These are phyloP conservation scores for Drosophila truncata DNA, from an alignment of 1,140 invertebrate species.

Conservation along the genomic window DNA sequence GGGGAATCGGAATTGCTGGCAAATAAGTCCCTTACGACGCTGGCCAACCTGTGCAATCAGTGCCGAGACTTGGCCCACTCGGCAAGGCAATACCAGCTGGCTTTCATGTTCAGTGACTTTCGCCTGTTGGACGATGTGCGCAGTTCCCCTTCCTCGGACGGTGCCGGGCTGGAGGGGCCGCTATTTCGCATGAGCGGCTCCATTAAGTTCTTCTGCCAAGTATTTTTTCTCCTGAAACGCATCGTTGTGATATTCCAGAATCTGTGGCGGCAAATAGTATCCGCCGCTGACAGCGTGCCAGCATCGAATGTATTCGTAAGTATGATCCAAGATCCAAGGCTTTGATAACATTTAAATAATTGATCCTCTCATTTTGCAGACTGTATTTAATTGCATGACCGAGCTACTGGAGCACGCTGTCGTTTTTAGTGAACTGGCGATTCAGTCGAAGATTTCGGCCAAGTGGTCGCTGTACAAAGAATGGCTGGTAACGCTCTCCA, in stretches of 20 bases:
- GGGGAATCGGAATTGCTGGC: constrained; percentile 92
- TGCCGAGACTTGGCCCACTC: constrained; percentile 89
- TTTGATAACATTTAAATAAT: not conserved
- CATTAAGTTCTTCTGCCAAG: constrained; percentile 77
- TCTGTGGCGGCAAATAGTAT: constrained; percentile 66
- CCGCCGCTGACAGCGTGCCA: constrained; percentile 36
- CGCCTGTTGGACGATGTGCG: constrained; percentile 21
- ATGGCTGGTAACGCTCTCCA: constrained; percentile 58
- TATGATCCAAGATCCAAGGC: not conserved
- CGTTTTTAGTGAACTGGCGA: constrained; percentile 68
- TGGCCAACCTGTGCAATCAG: constrained; percentile 92
- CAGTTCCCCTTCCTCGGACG: not conserved
- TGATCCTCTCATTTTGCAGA: constrained; percentile 24
- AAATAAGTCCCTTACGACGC: constrained; percentile 92
- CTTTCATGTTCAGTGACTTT: constrained; percentile 35
- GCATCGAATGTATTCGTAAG: constrained; percentile 56
- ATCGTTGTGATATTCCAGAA: constrained; percentile 63
- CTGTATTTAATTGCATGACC: constrained; percentile 61
- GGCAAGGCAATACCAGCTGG: constrained; percentile 86
- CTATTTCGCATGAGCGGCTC: constrained; percentile 67
- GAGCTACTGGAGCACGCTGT: constrained; percentile 64
- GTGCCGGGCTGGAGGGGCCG: constrained; percentile 25
- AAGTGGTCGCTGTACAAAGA: constrained; percentile 77
- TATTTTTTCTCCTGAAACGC: constrained; percentile 72
- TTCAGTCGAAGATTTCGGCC: constrained; percentile 43